phyloP scores from a whole-genome alignment of 2,797 vertebrate species.

The Benthosema pterotum region DNA sequence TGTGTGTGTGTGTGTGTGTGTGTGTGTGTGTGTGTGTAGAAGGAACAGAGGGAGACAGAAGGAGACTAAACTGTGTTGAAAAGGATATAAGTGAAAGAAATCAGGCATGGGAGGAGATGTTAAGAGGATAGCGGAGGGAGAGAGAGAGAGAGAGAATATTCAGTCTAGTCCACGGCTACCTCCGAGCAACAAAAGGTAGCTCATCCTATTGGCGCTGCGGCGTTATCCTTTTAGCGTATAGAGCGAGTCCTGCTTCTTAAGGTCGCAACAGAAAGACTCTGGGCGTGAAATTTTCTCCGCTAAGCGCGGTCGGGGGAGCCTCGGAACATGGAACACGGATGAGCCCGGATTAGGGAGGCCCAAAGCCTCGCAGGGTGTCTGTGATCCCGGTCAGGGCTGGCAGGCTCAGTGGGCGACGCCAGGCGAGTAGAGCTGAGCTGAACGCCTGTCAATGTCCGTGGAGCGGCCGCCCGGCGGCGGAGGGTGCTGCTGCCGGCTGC shows the following conservation, averaged over 20 bases:
- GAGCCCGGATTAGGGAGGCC: conserved; percentile 81
- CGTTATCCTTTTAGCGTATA: conserved; percentile 78
- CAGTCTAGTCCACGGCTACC: conserved; percentile 43
- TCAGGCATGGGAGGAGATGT: conserved; percentile 5
- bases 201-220: conserved; percentile 70
- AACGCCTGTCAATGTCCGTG: conserved; percentile 73
- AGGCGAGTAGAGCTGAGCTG: no score
- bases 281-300: conserved; percentile 80
- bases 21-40: no score
- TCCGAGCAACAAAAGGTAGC: conserved; percentile 69
- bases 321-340: conserved; percentile 78
- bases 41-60: not conserved
- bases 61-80: conserved; percentile 31
- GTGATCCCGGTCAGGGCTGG: conserved; percentile 76
- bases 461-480: conserved; percentile 14
- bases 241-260: conserved; percentile 65
- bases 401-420: conserved; percentile 71
- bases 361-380: conserved; percentile 73
- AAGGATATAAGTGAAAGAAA: conserved; percentile 21
- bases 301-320: conserved; percentile 74
- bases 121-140: conserved; percentile 9
- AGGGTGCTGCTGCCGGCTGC: no score
- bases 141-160: conserved; percentile 15
- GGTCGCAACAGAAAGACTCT: conserved; percentile 63
- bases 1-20: no score